phyloP scores from a whole-genome alignment of 2,888 invertebrate genomes.

The Didymodactylos carnosus region DNA sequence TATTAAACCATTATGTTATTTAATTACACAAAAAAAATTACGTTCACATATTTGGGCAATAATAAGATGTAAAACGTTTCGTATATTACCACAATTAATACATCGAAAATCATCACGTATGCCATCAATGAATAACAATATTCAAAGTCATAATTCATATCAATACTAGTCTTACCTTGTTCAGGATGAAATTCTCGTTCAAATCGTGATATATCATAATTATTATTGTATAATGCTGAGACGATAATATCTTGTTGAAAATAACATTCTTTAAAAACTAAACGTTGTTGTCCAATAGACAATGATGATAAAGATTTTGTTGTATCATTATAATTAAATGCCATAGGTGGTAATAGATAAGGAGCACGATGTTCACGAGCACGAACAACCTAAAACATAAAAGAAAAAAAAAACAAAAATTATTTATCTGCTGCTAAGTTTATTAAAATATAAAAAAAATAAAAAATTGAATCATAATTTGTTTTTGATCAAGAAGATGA shows the following conservation, averaged over 20 bases:
- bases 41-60: not conserved
- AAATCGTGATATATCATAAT: not conserved
- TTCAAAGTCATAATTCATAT: not conserved
- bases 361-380: conserved; percentile 11
- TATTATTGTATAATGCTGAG: not conserved
- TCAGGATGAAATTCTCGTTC: not conserved
- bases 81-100: not conserved
- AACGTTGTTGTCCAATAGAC: no score
- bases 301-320: not conserved
- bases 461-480: no score
- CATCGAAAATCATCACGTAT: not conserved
- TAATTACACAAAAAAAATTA: not conserved
- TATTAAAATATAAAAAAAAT: no score
- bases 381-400: not conserved
- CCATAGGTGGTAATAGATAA: conserved; percentile 48
- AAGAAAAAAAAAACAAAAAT: not conserved
- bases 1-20: not conserved
- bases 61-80: not conserved
- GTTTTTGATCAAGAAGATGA: no score
- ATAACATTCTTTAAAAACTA: not conserved
- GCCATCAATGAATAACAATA: not conserved
- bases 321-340: conserved; percentile 20
- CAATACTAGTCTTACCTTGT: not conserved
- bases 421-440: not conserved
- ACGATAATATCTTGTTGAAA: not conserved